phyloP scores from a whole-genome alignment of 2,113 vertebrate genomes.

The Nothoprocta pentlandii region DNA sequence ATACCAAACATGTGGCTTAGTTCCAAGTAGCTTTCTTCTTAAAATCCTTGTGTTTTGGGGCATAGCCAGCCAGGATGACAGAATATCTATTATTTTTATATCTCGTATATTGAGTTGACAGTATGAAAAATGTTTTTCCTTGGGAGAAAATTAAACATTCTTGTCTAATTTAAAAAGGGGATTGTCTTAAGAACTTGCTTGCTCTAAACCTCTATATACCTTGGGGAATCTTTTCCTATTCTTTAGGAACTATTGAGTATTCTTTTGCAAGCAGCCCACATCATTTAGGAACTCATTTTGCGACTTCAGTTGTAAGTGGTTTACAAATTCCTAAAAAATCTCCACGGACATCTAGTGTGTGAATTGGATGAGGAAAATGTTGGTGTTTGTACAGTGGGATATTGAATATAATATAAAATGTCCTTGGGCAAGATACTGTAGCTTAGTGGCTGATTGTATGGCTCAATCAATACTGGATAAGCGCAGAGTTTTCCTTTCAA shows the following conservation, averaged over 20 bases:
- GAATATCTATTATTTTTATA: constrained; percentile 52
- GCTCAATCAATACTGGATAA: neutral
- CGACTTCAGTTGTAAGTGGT: neutral
- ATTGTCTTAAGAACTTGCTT: neutral
- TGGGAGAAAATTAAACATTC: neutral
- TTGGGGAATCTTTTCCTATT: neutral
- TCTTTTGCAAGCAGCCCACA: neutral
- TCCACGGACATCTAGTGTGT: neutral
- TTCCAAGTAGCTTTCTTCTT: neutral
- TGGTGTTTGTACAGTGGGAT: neutral
- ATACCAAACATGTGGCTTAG: neutral
- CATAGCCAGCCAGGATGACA: constrained; percentile 9
- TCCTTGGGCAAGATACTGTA: neutral
- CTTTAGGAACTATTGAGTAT: neutral
- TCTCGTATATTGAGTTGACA: neutral
- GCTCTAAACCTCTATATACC: neutral
- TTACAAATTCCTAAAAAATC: neutral
- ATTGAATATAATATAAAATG: neutral
- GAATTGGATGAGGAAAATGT: neutral
- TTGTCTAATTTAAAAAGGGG: neutral
- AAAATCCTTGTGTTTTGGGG: neutral
- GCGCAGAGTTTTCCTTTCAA: neutral
- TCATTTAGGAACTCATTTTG: neutral
- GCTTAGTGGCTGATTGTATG: neutral
- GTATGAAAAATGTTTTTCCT: constrained; percentile 30